Evolutionary conservation across 2,888 invertebrate genomes (phyloP).

Genomic region (Ophonus ardosiacus): DNA sequence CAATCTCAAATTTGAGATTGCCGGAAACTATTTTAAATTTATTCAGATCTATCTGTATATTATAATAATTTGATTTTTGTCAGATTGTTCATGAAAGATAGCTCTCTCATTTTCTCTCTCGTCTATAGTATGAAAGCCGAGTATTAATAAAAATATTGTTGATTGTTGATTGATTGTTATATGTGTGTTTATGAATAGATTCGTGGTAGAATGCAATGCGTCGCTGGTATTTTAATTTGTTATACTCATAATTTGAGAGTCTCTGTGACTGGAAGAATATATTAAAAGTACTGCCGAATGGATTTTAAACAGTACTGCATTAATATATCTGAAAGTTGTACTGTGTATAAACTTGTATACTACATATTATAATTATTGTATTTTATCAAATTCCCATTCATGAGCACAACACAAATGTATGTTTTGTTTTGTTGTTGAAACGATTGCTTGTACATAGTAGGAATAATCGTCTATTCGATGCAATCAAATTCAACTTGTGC

Average conservation of each 20-base stretch:
- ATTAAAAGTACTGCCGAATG: constrained; percentile 65
- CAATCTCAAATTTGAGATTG: too few relatives aligned
- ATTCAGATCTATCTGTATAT: too few relatives aligned
- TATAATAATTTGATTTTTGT: too few relatives aligned
- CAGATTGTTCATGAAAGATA: too few relatives aligned
- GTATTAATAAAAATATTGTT: not conserved
- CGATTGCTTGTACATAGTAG: constrained; percentile 61
- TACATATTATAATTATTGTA: constrained; percentile 54
- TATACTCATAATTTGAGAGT: constrained; percentile 47
- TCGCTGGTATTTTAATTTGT: constrained; percentile 41
- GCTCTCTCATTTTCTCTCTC: too few relatives aligned
- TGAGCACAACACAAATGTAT: constrained; percentile 62
- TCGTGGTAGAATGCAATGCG: not conserved
- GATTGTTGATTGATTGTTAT: not conserved
- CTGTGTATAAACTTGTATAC: constrained; percentile 55
- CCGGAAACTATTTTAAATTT: too few relatives aligned
- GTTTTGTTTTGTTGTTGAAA: constrained; percentile 51
- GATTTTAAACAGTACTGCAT: constrained; percentile 70
- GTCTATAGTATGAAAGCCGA: too few relatives aligned
- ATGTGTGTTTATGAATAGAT: not conserved
- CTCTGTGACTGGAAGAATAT: constrained; percentile 57
- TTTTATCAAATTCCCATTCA: constrained; percentile 45
- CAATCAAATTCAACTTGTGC: constrained; percentile 56
- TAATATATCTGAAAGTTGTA: constrained; percentile 63
- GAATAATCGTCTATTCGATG: constrained; percentile 33